These are phyloP conservation scores for Sebastes schlegelii DNA, from an alignment of 2,113 vertebrate species.

Conservation along the genomic window DNA sequence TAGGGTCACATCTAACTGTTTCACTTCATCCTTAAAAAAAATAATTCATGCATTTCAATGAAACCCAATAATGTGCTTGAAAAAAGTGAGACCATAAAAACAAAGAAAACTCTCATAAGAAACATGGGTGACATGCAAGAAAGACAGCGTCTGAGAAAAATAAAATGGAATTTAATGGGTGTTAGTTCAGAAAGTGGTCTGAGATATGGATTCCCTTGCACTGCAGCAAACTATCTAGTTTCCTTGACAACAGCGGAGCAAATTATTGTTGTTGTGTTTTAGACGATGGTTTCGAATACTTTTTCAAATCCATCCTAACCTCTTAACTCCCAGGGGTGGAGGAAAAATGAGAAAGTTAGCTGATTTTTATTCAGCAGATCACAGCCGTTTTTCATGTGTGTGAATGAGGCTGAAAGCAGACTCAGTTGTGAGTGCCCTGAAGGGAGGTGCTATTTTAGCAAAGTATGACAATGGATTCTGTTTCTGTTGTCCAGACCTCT, in stretches of 20 bases:
- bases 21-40: constrained; percentile 59
- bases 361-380: constrained; percentile 67
- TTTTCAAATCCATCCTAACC: constrained; percentile 45
- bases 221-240: constrained; percentile 69
- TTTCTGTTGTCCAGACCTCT: constrained; percentile 31
- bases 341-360: constrained; percentile 47
- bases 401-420: constrained; percentile 30
- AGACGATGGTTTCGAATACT: constrained; percentile 25
- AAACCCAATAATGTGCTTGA: constrained; percentile 66
- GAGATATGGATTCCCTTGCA: constrained; percentile 68
- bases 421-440: constrained; percentile 14
- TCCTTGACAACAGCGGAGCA: constrained; percentile 64
- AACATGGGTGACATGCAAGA: constrained; percentile 82
- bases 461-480: constrained; percentile 11
- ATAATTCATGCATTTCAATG: constrained; percentile 76
- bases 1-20: constrained; percentile 55
- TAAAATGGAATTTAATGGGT: constrained; percentile 80
- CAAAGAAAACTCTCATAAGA: constrained; percentile 57
- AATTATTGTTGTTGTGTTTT: constrained; percentile 29
- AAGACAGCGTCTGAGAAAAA: constrained; percentile 73
- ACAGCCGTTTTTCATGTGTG: constrained; percentile 52
- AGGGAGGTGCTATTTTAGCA: constrained; percentile 26
- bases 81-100: constrained; percentile 66
- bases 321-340: constrained; percentile 32
- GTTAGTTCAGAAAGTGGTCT: constrained; percentile 81